Evolutionary conservation across 2,113 vertebrate genomes (phyloP).

Genomic region (Syngnathus floridae): DNA sequence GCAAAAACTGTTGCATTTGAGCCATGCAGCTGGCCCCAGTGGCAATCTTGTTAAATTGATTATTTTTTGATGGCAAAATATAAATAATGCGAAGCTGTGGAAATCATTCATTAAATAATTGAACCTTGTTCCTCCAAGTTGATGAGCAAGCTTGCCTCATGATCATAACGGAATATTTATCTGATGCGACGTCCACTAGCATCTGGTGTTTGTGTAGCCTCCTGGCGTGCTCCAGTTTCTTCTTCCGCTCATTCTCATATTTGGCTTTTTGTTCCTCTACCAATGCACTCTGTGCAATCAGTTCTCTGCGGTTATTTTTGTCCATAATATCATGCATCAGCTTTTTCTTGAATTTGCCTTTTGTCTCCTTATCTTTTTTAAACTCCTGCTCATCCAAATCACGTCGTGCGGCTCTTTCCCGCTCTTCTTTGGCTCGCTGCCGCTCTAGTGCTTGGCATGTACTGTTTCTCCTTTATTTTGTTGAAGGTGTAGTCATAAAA

Average conservation of each 20-base stretch:
- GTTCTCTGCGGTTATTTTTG: not conserved
- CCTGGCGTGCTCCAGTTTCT: not conserved
- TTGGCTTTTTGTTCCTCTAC: not conserved
- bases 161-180: not conserved
- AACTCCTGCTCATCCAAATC: not conserved
- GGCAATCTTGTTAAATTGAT: not conserved
- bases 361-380: not conserved
- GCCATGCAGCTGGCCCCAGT: no score
- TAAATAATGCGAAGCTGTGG: not conserved
- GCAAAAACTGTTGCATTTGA: no score
- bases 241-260: slow-evolving; percentile 1
- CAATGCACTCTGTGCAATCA: not conserved
- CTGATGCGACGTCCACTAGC: not conserved
- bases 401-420: no score
- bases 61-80: not conserved
- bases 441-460: not conserved
- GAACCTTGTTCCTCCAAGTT: slow-evolving; percentile 8
- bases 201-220: not conserved
- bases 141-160: not conserved
- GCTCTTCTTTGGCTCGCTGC: not conserved
- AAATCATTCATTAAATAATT: slow-evolving; percentile 6
- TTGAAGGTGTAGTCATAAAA: not conserved
- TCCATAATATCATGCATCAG: not conserved
- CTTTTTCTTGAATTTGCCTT: not conserved
- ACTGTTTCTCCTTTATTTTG: not conserved